Conservation (phyloP, 92 coral and sea anemone species). For the Porites cylindrica region DNA sequence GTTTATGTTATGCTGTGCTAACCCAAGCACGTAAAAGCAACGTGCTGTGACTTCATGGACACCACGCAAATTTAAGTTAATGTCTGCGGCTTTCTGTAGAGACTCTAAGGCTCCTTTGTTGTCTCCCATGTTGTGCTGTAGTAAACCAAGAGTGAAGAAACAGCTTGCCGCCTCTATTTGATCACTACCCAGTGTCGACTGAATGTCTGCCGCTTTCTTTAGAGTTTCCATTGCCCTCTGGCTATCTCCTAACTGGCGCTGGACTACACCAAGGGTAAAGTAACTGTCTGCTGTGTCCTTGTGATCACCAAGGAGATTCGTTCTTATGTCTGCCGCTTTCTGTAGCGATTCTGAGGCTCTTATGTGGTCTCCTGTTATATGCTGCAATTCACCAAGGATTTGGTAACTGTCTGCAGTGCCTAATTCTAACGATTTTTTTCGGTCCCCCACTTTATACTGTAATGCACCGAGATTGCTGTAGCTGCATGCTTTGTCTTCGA, state of each 20-base stretch:
- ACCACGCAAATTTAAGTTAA: background rate
- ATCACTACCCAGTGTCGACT: no score
- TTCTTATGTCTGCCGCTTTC: background rate
- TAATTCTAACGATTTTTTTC: background rate
- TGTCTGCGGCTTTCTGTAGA: no score
- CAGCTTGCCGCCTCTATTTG: no score
- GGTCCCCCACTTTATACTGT: background rate
- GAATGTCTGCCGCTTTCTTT: background rate
- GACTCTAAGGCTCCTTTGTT: no score
- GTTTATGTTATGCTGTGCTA: background rate
- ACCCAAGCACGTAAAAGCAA: background rate
- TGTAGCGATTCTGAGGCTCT: background rate
- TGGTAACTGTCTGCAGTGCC: background rate
- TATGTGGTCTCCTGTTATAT: background rate
- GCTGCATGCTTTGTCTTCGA: background rate
- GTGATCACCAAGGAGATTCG: background rate
- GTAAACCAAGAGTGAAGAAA: no score
- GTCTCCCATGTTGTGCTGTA: no score
- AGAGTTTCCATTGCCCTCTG: slow-evolving; percentile 5
- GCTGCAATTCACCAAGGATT: background rate
- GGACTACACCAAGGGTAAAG: background rate
- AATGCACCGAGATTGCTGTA: background rate
- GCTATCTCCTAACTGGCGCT: background rate
- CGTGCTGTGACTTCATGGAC: background rate
- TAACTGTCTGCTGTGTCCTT: slow-evolving; percentile 5